Evolutionary conservation across 2,797 vertebrate species (phyloP).

Genomic region (Coccyzus lansbergi): DNA sequence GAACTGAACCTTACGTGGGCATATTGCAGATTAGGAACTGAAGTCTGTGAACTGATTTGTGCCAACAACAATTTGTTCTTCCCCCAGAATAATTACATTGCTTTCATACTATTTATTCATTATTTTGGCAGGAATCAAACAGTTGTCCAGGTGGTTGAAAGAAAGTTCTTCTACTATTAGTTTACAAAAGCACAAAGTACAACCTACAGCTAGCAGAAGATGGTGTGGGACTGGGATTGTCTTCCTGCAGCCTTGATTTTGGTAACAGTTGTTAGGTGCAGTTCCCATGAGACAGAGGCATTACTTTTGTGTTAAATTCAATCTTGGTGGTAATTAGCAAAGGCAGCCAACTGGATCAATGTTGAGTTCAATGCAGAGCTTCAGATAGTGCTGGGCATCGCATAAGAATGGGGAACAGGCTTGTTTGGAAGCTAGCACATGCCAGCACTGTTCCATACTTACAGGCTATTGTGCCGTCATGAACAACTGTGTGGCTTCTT

Average conservation of each 20-base stretch:
- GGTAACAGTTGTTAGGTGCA: background rate
- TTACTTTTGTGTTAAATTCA: background rate
- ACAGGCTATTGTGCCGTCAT: background rate
- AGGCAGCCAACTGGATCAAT: background rate
- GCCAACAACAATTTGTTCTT: background rate
- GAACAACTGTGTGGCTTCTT: background rate
- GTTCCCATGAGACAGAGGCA: rapidly evolving
- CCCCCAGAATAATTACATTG: background rate
- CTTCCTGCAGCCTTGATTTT: background rate
- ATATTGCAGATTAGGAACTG: background rate
- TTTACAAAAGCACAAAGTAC: background rate
- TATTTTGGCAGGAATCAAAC: background rate
- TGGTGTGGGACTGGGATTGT: background rate
- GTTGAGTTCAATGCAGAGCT: rapidly evolving
- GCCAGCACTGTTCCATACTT: background rate
- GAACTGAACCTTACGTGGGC: background rate
- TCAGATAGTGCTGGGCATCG: rapidly evolving
- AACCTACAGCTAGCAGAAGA: background rate
- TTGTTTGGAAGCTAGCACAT: rapidly evolving
- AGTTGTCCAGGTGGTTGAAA: background rate
- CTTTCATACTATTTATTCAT: background rate
- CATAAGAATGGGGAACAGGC: rapidly evolving
- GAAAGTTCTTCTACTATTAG: background rate
- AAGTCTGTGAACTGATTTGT: background rate
- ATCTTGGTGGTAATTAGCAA: background rate